Evolutionary conservation across 2,888 invertebrate genomes (phyloP).

Genomic region (Trichopoda pennipes): DNA sequence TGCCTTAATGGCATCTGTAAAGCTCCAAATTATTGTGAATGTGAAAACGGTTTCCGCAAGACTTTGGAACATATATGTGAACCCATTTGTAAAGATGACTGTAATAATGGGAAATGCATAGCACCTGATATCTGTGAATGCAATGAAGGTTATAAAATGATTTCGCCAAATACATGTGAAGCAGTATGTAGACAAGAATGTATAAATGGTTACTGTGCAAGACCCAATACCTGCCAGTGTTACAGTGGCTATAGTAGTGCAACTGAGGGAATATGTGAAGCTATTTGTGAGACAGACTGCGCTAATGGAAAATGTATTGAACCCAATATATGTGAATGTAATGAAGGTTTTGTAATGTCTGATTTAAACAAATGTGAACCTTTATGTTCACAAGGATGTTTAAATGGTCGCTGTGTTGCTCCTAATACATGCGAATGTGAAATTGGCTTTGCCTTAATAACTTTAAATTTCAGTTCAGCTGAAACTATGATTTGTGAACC

Average conservation of each 20-base stretch:
- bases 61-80: slow-evolving; percentile 56
- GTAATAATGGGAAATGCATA: slow-evolving; percentile 75
- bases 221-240: slow-evolving; percentile 78
- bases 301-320: slow-evolving; percentile 85
- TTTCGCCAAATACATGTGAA: slow-evolving; percentile 22
- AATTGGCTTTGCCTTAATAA: background rate
- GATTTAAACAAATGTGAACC: slow-evolving; percentile 80
- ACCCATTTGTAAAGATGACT: slow-evolving; percentile 66
- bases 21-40: slow-evolving; percentile 71
- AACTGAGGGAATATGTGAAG: background rate
- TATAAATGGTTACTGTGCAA: slow-evolving; percentile 74
- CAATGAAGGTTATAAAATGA: slow-evolving; percentile 71
- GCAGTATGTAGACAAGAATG: slow-evolving; percentile 70
- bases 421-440: slow-evolving; percentile 73
- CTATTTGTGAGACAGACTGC: slow-evolving; percentile 82
- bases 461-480: background rate
- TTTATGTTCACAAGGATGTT: slow-evolving; percentile 73
- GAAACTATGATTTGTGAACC: slow-evolving; percentile 55
- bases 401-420: slow-evolving; percentile 75
- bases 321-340: slow-evolving; percentile 86
- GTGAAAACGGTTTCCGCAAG: slow-evolving; percentile 69
- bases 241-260: slow-evolving; percentile 74
- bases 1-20: slow-evolving; percentile 78
- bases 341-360: slow-evolving; percentile 82
- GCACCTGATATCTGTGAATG: slow-evolving; percentile 78